Base-by-base conservation (phyloP, 2,888 invertebrate genomes). In the Agrypnus murinus region DNA sequence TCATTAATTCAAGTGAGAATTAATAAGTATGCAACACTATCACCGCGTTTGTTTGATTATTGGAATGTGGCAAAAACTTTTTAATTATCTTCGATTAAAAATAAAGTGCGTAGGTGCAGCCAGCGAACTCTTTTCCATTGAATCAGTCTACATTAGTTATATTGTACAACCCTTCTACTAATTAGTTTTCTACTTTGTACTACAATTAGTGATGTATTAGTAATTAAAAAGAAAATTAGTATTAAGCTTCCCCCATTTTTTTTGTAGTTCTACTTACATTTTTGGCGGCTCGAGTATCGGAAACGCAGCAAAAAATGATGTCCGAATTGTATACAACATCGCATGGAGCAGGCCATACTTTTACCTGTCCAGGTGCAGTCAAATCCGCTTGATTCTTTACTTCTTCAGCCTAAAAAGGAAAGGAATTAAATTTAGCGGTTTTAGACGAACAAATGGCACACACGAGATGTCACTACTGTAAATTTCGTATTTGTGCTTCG, bases 261-360 rank as follows among this genome's bases (percentile, higher is more conserved):
- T n/a, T n/a, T n/a, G n/a, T n/a, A n/a, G n/a, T n/a, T n/a, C n/a
- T 36, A 86, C 89, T 88, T 87, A 97, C 97, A 88, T 97, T 95
- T 89, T 96, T 97, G 65, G 96, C 95, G 65, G 96, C 96, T 80
- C 93, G 92, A 2, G 97, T 95, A 86, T 98, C 97, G 0, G 97
- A 92, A 10, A 98, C 96, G 84, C 98, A 98, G 8, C 95, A 96
- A 86, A 98, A 98, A 60, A 96, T 97, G 77, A 98, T 95, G 84
- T 98, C 98, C 0, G 97, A 95, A 63, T 92, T 92, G 77, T 92
- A 91, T 14, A 98, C 94, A 8, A 98, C 97, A 82, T 98, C 98
- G 79, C 95, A 94, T 1, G 98, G 98, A 2, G 96, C 96, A 80
- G 93, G 90, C 64, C 93, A 95, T 71, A 93, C 90, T 72, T 93